Percentiles rank a stretch among this genome's conserved stretches.
phyloP scores from a whole-genome alignment of 2,797 vertebrate species.

The Propithecus perrieri region DNA sequence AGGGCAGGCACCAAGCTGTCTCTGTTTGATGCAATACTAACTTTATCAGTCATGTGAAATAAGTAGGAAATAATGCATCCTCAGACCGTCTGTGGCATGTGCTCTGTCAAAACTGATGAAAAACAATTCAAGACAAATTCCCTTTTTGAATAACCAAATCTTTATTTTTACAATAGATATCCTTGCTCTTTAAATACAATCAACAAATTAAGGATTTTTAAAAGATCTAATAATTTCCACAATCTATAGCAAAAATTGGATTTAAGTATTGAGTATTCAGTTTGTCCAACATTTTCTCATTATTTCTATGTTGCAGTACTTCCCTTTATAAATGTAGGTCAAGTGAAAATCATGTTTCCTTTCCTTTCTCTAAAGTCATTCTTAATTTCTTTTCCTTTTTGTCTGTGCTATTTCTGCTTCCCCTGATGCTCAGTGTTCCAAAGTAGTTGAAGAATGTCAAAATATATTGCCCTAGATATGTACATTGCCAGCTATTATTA shows the following conservation, averaged over 20 bases:
- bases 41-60: conserved; percentile 52
- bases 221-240: neutral
- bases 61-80: conserved; percentile 51
- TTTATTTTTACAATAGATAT: neutral
- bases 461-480: conserved; percentile 72
- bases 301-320: conserved; percentile 11
- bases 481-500: conserved; percentile 46
- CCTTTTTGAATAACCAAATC: neutral
- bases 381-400: conserved; percentile 74
- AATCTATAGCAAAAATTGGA: neutral
- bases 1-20: conserved; percentile 60
- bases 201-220: neutral
- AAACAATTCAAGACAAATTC: neutral
- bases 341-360: conserved; percentile 69
- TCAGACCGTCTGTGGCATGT: neutral
- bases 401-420: conserved; percentile 76
- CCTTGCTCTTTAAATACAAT: neutral
- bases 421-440: conserved; percentile 68
- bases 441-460: conserved; percentile 68
- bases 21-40: conserved; percentile 5
- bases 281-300: neutral
- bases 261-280: neutral
- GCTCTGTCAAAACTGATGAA: conserved; percentile 40
- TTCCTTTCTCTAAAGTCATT: conserved; percentile 70
- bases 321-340: conserved; percentile 74